Evolutionary conservation across 2,888 invertebrate genomes (phyloP), one percentile per base, ranked within the genome.

Genomic region (Scelioninae gen. 1): DNA sequence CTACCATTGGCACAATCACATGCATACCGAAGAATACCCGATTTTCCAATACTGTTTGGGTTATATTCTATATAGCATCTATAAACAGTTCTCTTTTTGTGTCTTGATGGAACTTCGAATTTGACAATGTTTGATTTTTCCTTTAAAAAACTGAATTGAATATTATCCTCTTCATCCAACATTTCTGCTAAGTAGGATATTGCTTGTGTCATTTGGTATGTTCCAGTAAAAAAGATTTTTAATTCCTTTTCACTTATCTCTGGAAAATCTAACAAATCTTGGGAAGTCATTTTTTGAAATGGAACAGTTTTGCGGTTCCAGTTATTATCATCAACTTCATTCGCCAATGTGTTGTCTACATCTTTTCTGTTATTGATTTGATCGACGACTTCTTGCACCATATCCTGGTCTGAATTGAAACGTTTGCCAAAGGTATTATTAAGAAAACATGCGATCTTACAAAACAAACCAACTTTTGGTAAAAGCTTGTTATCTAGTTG

Each of bases 401-500:
- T 34, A 23, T 13, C 13, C n/a, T 23, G 5, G 34, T 32, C 55
- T 13, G 15, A 55, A 34, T 55, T 55, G 10, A 53, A 53, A 5
- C 10, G 83, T 16, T 49, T 15, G 8, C 49, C 49, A 49, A 49
- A 49, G 6, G n/a, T 15, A 10, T 49, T 49, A 16, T 49, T 49
- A 5, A 49, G 16, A 16, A 49, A 49, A 53, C 11, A 10, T 6
- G n/a, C 9, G 29, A 49, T 56, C 7, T 8, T 32, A 13, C 32
- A 15, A 6, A 38, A 58, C 7, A 23, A 10, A 9, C 11, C 23
- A 16, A 23, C 58, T 40, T 38, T 40, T 15, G 38, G 40, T 11
- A 40, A 53, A 71, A 84, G 47, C 63, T 84, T 79, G 71, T 71
- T 79, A 51, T 84, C 76, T 11, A 82, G 15, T 16, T 62, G 56